Base-by-base conservation (phyloP, 2,888 invertebrate species). In the Phengaris alcon region DNA sequence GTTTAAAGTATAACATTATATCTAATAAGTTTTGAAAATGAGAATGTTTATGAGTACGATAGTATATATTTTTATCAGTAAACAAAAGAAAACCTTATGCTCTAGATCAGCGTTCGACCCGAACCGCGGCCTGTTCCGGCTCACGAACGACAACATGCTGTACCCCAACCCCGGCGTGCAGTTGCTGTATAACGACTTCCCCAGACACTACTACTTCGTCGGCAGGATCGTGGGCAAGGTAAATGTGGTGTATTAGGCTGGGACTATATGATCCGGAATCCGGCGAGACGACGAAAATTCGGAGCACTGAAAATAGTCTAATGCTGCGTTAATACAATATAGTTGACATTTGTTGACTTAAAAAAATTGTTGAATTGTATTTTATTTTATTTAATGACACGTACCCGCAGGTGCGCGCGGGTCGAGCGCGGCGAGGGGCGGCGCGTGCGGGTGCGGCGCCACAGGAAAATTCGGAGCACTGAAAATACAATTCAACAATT, bases 131-230 rank as follows among this genome's bases (percentile, higher is more conserved):
- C 96, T 99, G 86, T 99, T 99, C 86, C 91, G 95, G 79, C 87
- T 98, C 54, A 99, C 99, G 6, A 96, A 96, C 78, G 98, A 99
- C 88, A 97, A 98, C 86, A 96, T 98, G 90, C 91, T 99, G 57
- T 99, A 99, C 88, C 99, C 99, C 0, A 99, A 99, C 90, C 99
- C 99, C 0, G 97, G 97, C 74, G 98, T 98, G 6, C 95, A 96
- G 81, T 93, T 98, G 76, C 90, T 98, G n/a, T 95, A 97, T 59
- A 96, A 97, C 51, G 97, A 98, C 86, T 98, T 96, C 84, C 95
- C 95, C 0, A 96, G 97, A 83, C 99, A 99, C 89, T 99, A 97
- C 86, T 98, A 96, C 88, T 99, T 99, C 84, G 96, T 99, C 75
- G 99, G 99, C 10, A 94, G 99, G 77, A 97, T 99, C 90, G 90